Evolutionary conservation across 2,888 invertebrate species (phyloP).

Genomic region (Orchesella flavescens): DNA sequence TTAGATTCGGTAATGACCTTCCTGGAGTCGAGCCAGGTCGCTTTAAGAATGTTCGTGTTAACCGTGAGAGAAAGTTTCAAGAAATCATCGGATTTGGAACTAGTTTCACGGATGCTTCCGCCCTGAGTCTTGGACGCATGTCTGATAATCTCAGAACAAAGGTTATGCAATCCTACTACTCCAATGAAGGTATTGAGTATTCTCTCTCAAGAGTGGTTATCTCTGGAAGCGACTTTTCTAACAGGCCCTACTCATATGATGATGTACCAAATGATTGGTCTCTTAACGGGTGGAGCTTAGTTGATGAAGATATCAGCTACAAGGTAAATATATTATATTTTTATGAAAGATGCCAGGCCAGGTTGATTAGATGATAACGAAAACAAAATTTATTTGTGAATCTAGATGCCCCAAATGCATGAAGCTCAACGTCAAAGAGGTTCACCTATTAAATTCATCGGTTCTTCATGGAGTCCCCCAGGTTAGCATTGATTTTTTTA

Average conservation of each 20-base stretch:
- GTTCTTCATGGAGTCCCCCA: conserved; percentile 77
- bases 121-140: conserved; percentile 56
- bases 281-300: conserved; percentile 80
- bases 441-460: conserved; percentile 74
- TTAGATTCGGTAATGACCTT: conserved; percentile 56
- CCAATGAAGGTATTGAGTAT: conserved; percentile 66
- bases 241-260: conserved; percentile 65
- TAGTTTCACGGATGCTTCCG: conserved; percentile 65
- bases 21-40: conserved; percentile 30
- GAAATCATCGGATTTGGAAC: conserved; percentile 68
- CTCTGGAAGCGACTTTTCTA: conserved; percentile 67
- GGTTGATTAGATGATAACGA: no score
- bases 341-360: no score
- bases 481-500: conserved; percentile 67
- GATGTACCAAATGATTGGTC: conserved; percentile 73
- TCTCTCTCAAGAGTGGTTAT: conserved; percentile 64
- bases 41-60: conserved; percentile 35
- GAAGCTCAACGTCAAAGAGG: conserved; percentile 51
- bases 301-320: conserved; percentile 80
- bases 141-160: conserved; percentile 45
- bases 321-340: conserved; percentile 77
- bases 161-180: conserved; percentile 57
- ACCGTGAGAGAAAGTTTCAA: conserved; percentile 55
- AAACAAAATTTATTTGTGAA: no score
- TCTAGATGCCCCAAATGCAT: conserved; percentile 68